Evolutionary conservation across 2,113 vertebrate genomes (phyloP).

Genomic region (Ovibos moschatus): DNA sequence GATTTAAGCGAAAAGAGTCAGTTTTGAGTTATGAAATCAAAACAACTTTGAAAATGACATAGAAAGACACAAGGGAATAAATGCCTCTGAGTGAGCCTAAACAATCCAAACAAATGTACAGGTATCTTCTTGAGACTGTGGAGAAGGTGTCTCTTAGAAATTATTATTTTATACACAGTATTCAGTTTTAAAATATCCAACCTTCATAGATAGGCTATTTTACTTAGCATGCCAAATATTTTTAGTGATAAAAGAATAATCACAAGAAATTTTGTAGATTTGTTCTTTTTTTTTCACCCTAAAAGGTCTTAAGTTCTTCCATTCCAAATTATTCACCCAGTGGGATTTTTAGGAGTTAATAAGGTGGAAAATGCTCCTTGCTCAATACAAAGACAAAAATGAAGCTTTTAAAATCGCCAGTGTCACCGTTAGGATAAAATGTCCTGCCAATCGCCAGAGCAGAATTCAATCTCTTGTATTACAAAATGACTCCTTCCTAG

Average conservation of each 20-base stretch:
- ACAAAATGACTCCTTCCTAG: background rate
- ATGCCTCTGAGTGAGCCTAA: background rate
- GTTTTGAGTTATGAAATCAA: constrained; percentile 12
- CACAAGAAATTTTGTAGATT: background rate
- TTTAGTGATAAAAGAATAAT: constrained; percentile 24
- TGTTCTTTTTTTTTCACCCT: background rate
- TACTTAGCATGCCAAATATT: background rate
- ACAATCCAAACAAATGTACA: background rate
- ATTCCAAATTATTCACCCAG: constrained; percentile 14
- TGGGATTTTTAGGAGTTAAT: constrained; percentile 32
- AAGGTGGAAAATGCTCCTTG: constrained; percentile 32
- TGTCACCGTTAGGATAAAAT: background rate
- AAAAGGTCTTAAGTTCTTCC: background rate
- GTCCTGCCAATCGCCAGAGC: background rate
- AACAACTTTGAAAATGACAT: background rate
- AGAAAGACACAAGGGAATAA: background rate
- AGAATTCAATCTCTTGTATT: background rate
- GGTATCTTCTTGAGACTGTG: background rate
- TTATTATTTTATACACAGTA: background rate
- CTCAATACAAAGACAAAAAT: constrained; percentile 46
- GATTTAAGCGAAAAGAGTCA: background rate
- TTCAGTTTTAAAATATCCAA: background rate
- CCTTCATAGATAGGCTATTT: background rate
- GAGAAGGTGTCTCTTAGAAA: background rate
- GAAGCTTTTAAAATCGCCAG: constrained; percentile 44